Percentiles rank a stretch among this genome's conserved stretches.
Conservation (phyloP, 1,140 invertebrate genomes). For the Drosophila arizonae region DNA sequence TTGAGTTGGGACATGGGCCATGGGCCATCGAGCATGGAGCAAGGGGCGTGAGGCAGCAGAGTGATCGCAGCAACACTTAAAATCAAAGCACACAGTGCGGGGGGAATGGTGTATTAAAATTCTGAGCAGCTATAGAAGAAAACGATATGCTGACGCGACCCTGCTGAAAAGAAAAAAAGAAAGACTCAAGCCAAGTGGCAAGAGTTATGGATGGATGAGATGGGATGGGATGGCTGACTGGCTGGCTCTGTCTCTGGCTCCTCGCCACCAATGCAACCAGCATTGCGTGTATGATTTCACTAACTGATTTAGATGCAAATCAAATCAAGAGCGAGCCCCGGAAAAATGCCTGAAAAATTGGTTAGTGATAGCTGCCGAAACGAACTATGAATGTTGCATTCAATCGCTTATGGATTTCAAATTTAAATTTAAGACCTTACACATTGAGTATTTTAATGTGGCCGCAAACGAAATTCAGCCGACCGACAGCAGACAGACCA, state of each 20-base stretch:
- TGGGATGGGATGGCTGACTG: too few relatives aligned
- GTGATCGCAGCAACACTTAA: constrained; percentile 71
- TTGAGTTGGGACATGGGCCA: constrained; percentile 35
- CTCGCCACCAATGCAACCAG: constrained; percentile 15
- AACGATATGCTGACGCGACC: constrained; percentile 31
- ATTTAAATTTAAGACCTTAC: constrained; percentile 81
- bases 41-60: constrained; percentile 39
- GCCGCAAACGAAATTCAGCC: constrained; percentile 70
- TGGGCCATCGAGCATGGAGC: constrained; percentile 27
- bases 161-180: constrained; percentile 40
- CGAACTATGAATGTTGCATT: constrained; percentile 79
- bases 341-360: constrained; percentile 46
- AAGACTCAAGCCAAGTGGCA: constrained; percentile 49
- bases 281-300: constrained; percentile 49
- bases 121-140: constrained; percentile 44
- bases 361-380: constrained; percentile 38
- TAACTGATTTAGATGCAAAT: constrained; percentile 80
- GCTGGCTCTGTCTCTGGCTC: constrained; percentile 4
- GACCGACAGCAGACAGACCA: constrained; percentile 1
- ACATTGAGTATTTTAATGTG: constrained; percentile 82
- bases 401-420: constrained; percentile 80
- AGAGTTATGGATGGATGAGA: constrained; percentile 60
- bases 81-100: constrained; percentile 54
- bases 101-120: constrained; percentile 62
- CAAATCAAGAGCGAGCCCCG: constrained; percentile 64